Percentiles rank a stretch among this genome's conserved stretches.
phyloP scores from a whole-genome alignment of 1,140 invertebrate genomes.

The Drosophila navojoa region DNA sequence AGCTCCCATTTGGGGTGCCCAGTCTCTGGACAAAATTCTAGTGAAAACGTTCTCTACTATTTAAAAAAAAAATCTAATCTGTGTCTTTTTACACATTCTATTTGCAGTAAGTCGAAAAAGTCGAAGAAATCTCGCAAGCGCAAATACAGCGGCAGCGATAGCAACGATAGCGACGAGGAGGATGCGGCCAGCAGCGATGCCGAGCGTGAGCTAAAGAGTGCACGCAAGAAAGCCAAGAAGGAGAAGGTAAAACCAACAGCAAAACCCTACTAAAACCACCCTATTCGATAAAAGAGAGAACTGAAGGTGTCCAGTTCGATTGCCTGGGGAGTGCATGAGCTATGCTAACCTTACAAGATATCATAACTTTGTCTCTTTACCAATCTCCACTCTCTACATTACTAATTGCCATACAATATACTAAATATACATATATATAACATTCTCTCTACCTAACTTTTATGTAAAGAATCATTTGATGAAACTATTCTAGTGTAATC shows the following conservation, averaged over 20 bases:
- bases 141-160: slow-evolving; percentile 80
- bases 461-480: slow-evolving; percentile 14
- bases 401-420: slow-evolving; percentile 1
- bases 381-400: slow-evolving; percentile 27
- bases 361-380: slow-evolving; percentile 26
- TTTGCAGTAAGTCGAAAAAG: slow-evolving; percentile 85
- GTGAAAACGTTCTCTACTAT: background rate
- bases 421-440: slow-evolving; percentile 1
- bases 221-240: slow-evolving; percentile 85
- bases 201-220: slow-evolving; percentile 80
- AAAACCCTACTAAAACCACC: background rate
- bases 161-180: slow-evolving; percentile 81
- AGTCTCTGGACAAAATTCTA: slow-evolving; percentile 13
- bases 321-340: slow-evolving; percentile 17
- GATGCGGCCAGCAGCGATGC: slow-evolving; percentile 82
- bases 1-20: slow-evolving; percentile 10
- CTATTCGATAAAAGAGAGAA: too few relatives aligned
- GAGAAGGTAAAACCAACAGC: slow-evolving; percentile 84
- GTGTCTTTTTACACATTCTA: slow-evolving; percentile 41
- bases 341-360: slow-evolving; percentile 11
- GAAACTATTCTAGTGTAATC: slow-evolving; percentile 41
- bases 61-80: background rate
- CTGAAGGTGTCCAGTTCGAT: too few relatives aligned
- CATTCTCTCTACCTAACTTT: slow-evolving; percentile 1
- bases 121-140: slow-evolving; percentile 84